Evolutionary conservation across 2,888 invertebrate genomes (phyloP).

Genomic region (Trissonchulus sp.): DNA sequence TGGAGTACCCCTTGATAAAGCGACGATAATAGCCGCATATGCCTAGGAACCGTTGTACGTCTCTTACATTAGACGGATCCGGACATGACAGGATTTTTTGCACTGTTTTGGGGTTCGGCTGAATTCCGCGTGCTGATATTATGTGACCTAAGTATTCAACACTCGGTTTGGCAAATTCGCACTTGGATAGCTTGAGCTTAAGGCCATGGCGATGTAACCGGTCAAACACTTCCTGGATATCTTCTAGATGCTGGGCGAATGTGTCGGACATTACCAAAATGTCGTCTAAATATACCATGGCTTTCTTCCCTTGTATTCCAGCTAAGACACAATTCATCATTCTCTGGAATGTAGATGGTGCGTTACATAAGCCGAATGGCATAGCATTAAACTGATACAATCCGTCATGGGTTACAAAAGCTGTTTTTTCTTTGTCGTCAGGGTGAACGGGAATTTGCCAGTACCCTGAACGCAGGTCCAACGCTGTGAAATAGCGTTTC

Average conservation of each 20-base stretch:
- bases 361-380: background rate
- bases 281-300: background rate
- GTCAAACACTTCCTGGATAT: conserved; percentile 8
- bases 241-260: background rate
- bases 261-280: conserved; percentile 15
- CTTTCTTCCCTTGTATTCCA: background rate
- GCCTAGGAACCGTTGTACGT: background rate
- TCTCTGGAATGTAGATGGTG: background rate
- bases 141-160: conserved; percentile 14
- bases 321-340: background rate
- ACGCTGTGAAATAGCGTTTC: conserved; percentile 21
- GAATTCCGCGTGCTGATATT: background rate
- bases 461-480: conserved; percentile 32
- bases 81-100: background rate
- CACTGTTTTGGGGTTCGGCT: background rate
- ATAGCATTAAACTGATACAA: conserved; percentile 12
- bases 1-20: conserved; percentile 4
- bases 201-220: background rate
- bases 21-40: conserved; percentile 14
- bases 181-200: background rate
- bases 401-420: conserved; percentile 8
- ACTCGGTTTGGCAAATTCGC: background rate
- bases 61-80: background rate
- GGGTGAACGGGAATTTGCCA: background rate
- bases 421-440: background rate